Percentiles rank a stretch among this genome's conserved stretches.
These are phyloP conservation scores for Osmerus mordax DNA, from an alignment of 2,113 vertebrate genomes.

Conservation along the genomic window DNA sequence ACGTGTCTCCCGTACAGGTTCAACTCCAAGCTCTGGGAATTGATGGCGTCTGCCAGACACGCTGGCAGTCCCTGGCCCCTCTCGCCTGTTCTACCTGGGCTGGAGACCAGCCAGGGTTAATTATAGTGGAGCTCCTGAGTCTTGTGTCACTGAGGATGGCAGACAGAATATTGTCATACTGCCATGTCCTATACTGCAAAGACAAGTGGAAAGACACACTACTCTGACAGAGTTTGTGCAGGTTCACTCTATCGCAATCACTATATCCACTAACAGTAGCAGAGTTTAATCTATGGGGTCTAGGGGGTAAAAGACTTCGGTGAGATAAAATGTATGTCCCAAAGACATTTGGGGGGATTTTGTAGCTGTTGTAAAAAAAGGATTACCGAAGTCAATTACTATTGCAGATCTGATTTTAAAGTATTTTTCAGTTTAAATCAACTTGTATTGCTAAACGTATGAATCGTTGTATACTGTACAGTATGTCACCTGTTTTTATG, in stretches of 20 bases:
- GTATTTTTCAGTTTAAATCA: too few species aligned
- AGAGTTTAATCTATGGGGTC: conserved; percentile 12
- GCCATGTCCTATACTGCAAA: conserved; percentile 71
- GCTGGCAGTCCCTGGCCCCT: conserved; percentile 65
- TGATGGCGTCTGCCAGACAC: conserved; percentile 71
- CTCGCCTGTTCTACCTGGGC: conserved; percentile 71
- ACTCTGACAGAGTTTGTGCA: conserved; percentile 50
- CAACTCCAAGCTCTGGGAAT: conserved; percentile 69
- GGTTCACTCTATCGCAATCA: conserved; percentile 28
- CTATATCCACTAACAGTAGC: conserved; percentile 4
- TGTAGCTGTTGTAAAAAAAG: too few species aligned
- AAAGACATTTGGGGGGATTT: too few species aligned
- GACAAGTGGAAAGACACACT: conserved; percentile 63
- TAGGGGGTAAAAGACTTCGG: background rate
- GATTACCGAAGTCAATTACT: too few species aligned
- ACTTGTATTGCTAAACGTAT: too few species aligned
- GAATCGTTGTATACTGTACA: too few species aligned
- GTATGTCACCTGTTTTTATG: too few species aligned
- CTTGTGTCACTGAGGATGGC: conserved; percentile 68
- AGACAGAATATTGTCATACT: conserved; percentile 72
- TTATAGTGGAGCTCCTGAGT: conserved; percentile 76
- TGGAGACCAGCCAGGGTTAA: conserved; percentile 79
- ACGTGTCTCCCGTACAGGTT: conserved; percentile 69
- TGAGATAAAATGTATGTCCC: too few species aligned
- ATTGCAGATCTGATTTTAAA: too few species aligned